These are phyloP conservation scores for Campylomormyrus numenius DNA, from an alignment of 2,113 vertebrate genomes.

Conservation along the genomic window DNA sequence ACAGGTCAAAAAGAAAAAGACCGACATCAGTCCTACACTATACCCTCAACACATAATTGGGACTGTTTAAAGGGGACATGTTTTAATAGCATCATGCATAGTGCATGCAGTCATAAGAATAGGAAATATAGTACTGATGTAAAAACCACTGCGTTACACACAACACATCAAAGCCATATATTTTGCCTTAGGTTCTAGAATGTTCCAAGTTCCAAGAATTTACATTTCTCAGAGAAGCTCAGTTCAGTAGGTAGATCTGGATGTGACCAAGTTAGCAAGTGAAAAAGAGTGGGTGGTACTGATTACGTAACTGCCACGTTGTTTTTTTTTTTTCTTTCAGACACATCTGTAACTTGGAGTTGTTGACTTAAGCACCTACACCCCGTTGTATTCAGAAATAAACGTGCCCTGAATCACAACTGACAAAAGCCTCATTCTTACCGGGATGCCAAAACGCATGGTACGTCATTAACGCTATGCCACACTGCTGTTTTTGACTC, in stretches of 20 bases:
- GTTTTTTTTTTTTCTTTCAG: background rate
- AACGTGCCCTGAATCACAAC: background rate
- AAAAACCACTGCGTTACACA: background rate
- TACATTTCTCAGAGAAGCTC: background rate
- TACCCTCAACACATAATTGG: background rate
- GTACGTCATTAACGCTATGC: background rate
- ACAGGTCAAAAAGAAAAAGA: background rate
- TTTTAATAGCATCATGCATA: background rate
- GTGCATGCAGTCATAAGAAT: background rate
- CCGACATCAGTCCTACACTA: background rate
- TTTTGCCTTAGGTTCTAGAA: background rate
- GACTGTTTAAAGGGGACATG: background rate
- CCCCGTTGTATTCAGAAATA: background rate
- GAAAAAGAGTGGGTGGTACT: background rate
- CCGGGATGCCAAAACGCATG: background rate
- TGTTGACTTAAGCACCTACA: background rate
- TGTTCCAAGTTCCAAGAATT: background rate
- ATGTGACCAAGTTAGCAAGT: background rate
- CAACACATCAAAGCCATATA: background rate
- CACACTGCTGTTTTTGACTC: background rate
- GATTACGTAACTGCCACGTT: background rate
- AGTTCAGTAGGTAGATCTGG: background rate
- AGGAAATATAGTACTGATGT: background rate
- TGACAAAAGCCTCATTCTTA: background rate
- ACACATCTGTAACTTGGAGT: conserved; percentile 1